Evolutionary conservation across 2,797 vertebrate genomes (phyloP).

Genomic region (Todus mexicanus): DNA sequence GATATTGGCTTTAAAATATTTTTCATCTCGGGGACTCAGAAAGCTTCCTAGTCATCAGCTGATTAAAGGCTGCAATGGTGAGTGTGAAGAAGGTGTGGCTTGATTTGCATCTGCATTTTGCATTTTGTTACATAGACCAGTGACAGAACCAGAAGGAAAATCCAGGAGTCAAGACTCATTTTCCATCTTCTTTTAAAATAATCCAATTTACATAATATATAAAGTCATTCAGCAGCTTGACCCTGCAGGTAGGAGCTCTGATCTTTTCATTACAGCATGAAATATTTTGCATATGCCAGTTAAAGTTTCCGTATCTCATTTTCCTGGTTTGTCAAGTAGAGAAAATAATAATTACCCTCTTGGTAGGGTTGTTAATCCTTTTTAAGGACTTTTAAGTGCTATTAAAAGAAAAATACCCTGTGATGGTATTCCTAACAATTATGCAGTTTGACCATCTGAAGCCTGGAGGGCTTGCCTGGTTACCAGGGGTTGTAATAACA

Average conservation of each 20-base stretch:
- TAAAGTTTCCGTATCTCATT: constrained; percentile 6
- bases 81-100: background rate
- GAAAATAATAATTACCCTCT: constrained; percentile 15
- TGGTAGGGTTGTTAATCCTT: background rate
- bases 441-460: background rate
- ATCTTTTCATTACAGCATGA: constrained; percentile 10
- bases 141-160: background rate
- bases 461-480: background rate
- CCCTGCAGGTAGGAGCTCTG: background rate
- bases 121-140: background rate
- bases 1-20: background rate
- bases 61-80: background rate
- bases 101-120: background rate
- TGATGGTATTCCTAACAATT: background rate
- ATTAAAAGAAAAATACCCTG: background rate
- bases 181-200: background rate
- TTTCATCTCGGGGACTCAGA: background rate
- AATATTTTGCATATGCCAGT: background rate
- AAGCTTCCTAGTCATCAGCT: background rate
- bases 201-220: background rate
- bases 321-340: background rate
- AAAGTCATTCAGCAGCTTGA: background rate
- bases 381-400: background rate
- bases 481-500: background rate
- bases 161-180: background rate